Base-by-base conservation (phyloP, 2,797 vertebrate genomes). In the Saxicola maurus region DNA sequence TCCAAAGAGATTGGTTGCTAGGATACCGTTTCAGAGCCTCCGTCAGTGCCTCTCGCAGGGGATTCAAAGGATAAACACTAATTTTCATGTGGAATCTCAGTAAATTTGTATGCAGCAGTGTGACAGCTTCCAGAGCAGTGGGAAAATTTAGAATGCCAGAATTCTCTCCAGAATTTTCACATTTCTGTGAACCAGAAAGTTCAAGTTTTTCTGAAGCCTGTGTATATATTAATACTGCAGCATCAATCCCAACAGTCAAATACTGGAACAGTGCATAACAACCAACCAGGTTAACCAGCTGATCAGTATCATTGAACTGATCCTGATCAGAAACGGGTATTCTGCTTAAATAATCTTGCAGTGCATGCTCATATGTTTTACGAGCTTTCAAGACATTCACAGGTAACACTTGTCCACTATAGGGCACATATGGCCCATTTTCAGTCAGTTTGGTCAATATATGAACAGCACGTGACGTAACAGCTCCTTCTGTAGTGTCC, bases 211-310 rank as follows among this genome's bases (percentile, higher is more conserved):
- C 94, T 2, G 37, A 96, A 30, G 97, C 97, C 78, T 98, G 97
- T 35, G 59, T 90, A 52, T 97, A 98, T 73, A 99, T 88, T 3
- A 37, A 55, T 20, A 96, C 89, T 2, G 98, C 98, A 23, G 98
- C 98, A 30, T 98, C 97, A 10, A 99, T 93, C n/a, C 98, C 98
- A 59, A 98, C 73, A 1, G 99, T 99, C 78, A 99, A 94, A 93
- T 99, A 99, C 96, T 99, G 99, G 92, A 99, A 99, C 74, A 99
- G 97, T 38, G 98, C 97, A 0, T 97, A 99, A 93, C 99, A 99
- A 53, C 97, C 98, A 28, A 97, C 96, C 89, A 99, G 79, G 35
- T 92, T 96, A 13, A 91, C 85, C 9, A 97, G 83, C 31, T 92
- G 95, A 30, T 53, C 49, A 11, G 27, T 21, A 60, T 43, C 57